Conservation (phyloP, 1,140 invertebrate genomes). For the Bicyclus anynana region DNA sequence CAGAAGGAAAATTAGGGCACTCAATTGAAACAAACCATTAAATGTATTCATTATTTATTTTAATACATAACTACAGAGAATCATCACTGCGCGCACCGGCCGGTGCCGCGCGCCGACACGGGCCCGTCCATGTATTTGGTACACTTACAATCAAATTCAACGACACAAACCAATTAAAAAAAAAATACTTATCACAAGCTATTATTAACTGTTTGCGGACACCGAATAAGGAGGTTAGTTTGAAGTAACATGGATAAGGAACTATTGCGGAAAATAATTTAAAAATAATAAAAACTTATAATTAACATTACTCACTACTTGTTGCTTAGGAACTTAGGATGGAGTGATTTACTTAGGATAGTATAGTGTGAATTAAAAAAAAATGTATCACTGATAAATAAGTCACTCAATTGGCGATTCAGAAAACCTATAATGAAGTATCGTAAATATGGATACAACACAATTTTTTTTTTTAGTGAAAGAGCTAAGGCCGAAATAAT, state of each 20-base stretch:
- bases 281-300: background rate
- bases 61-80: slow-evolving; percentile 72
- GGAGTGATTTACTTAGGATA: no score
- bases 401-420: no score
- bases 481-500: no score
- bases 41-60: slow-evolving; percentile 62
- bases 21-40: slow-evolving; percentile 29
- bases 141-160: slow-evolving; percentile 45
- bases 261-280: background rate
- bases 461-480: no score
- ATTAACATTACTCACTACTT: background rate
- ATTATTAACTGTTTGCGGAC: slow-evolving; percentile 20
- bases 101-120: slow-evolving; percentile 13
- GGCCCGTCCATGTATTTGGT: slow-evolving; percentile 52
- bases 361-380: no score
- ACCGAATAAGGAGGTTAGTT: slow-evolving; percentile 1
- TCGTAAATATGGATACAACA: no score
- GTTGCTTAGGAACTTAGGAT: background rate
- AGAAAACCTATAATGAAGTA: no score
- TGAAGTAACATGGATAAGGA: no score
- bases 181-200: slow-evolving; percentile 12
- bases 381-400: no score
- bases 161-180: slow-evolving; percentile 25
- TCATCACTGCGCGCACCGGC: slow-evolving; percentile 40
- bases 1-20: no score